Evolutionary conservation across 2,797 vertebrate genomes (phyloP), one percentile per base, ranked within the genome.

Genomic region (Eospalax fontanierii): DNA sequence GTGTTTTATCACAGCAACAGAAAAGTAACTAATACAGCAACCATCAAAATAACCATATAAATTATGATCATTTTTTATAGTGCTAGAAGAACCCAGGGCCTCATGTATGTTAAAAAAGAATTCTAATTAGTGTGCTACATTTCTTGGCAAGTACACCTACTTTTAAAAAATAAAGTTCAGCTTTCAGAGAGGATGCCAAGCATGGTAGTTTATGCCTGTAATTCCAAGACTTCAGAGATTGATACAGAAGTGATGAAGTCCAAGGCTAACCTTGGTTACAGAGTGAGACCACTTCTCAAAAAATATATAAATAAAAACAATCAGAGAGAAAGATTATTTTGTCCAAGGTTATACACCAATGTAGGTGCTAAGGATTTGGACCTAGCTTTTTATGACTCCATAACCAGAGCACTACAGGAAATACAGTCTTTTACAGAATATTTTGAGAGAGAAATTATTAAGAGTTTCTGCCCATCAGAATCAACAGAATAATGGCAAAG

Each of bases 121-220:
- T 12, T n/a, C 30, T 28, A 9, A 61, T 84, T 21, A 40, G 15
- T 86, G 50, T 30, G 71, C 28, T 33, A 63, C 1, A n/a, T 63
- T 40, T 26, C 38, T 9, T 46, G 8, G 26, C 6, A 28, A 87
- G 12, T n/a, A 50, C 26, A 33, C 61, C 24, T 83, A 79, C 54
- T 94, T 93, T 82, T 63, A 40, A 7, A 54, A 82, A 87, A 43
- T 91, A 89, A 89, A 87, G 12, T 70, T 84, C 91, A 57, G 12
- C 61, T 87, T 91, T 89, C 88, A 50, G 54, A 87, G 43, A 89
- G 70, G 65, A 86, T 91, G 30, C 21, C 10, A 68, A 11, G 3
- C 6, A 6, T 63, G 61, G 24, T 22, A 3, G 61, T 21, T 54
- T 6, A 63, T 24, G 40, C 6, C 30, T n/a, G 24, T 46, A 84